Evolutionary conservation across 2,888 invertebrate species (phyloP).

Genomic region (Eudemis profundana): DNA sequence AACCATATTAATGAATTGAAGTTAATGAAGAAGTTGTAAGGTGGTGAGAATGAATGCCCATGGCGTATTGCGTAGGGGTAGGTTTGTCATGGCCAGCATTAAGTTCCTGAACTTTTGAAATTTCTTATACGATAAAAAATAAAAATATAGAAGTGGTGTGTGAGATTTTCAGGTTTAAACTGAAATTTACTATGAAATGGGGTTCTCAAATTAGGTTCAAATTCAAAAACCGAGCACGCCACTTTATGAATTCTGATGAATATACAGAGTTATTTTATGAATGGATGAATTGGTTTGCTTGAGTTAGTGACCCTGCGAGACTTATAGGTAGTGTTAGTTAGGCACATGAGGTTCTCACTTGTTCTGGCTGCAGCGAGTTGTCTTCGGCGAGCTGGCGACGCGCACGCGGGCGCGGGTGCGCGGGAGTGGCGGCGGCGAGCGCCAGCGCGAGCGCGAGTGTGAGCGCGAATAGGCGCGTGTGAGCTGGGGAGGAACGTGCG

Average conservation of each 20-base stretch:
- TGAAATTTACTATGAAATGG: not conserved
- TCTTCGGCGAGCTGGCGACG: constrained; percentile 76
- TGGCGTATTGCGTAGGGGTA: not conserved
- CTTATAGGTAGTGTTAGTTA: constrained; percentile 7
- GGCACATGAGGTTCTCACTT: constrained; percentile 58
- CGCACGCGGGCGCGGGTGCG: constrained; percentile 50
- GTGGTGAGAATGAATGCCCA: not conserved
- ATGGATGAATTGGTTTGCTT: constrained; percentile 4
- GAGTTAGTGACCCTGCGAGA: constrained; percentile 6
- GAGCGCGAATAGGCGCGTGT: constrained; percentile 50
- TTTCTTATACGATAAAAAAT: not conserved
- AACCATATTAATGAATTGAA: not conserved
- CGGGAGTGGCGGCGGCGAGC: constrained; percentile 53
- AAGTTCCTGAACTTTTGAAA: not conserved
- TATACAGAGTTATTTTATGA: not conserved
- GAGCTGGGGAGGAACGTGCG: constrained; percentile 44
- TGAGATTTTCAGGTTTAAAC: not conserved
- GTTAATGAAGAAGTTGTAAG: not conserved
- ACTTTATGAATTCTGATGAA: constrained; percentile 1
- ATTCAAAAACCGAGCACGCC: constrained; percentile 3
- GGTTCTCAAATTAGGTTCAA: not conserved
- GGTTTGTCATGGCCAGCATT: not conserved
- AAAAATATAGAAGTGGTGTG: constrained; percentile 3
- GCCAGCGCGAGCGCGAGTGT: constrained; percentile 50
- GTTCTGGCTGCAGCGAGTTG: constrained; percentile 73